A percentile compares a stretch with the other conserved stretches of the same genome.
phyloP scores from a whole-genome alignment of 2,113 vertebrate genomes.

The Thinocorus orbignyianus region DNA sequence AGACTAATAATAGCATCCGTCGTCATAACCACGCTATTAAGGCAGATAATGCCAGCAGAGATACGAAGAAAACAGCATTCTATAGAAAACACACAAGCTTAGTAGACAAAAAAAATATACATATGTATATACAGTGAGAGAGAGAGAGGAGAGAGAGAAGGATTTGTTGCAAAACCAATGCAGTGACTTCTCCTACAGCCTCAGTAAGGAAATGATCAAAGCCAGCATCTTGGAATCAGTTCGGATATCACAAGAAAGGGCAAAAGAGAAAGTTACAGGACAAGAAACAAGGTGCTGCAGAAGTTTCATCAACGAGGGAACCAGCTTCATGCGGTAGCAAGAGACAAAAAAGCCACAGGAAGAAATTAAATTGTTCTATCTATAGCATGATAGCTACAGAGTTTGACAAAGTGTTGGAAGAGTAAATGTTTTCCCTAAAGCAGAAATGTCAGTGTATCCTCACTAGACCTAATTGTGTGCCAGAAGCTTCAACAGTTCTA shows the following conservation, averaged over 20 bases:
- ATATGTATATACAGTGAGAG: no score
- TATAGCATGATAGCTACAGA: constrained; percentile 16
- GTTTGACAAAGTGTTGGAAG: constrained; percentile 52
- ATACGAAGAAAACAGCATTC: constrained; percentile 30
- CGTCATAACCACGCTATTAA: constrained; percentile 51
- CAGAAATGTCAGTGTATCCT: constrained; percentile 51
- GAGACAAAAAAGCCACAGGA: background rate
- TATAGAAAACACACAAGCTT: constrained; percentile 45
- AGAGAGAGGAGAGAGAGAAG: no score
- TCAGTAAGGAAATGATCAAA: background rate
- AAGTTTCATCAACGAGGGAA: background rate
- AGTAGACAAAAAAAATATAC: constrained; percentile 24
- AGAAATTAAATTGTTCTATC: constrained; percentile 42
- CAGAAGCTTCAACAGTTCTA: constrained; percentile 28
- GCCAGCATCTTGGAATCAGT: background rate
- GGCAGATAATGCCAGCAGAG: constrained; percentile 57
- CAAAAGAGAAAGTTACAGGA: background rate
- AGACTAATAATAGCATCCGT: constrained; percentile 59
- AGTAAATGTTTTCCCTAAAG: constrained; percentile 55
- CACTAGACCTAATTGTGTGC: constrained; percentile 18
- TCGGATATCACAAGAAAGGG: background rate
- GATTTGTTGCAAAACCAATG: background rate
- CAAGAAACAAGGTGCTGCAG: background rate
- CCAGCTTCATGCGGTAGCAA: background rate
- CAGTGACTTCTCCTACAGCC: background rate